Base-by-base conservation (phyloP, 2,888 invertebrate species). In the Cheilosia pagana region DNA sequence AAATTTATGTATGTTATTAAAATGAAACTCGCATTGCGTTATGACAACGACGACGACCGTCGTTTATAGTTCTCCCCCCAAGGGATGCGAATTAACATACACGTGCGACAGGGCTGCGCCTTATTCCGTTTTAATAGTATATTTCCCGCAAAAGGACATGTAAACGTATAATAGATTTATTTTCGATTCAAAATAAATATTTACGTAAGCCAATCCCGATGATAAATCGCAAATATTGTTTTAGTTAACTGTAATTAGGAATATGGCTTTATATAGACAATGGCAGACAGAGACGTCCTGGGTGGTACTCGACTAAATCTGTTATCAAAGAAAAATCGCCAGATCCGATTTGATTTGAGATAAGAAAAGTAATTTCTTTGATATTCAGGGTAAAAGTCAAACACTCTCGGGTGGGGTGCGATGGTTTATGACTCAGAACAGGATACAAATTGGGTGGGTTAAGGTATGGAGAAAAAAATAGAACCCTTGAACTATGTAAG, bases 1-100 rank as follows among this genome's bases (percentile, higher is more conserved):
- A 83, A 83, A 83, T 78, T 78, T 83, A 83, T 83, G 83, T 74
- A 83, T 78, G 78, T 63, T 63, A 74, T 83, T 83, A 83, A 83
- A 83, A 78, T 83, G 74, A 78, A 78, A 68, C 83, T 83, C 62
- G 59, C 83, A 78, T 83, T 83, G 71, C 72, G 41, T 16, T 67
- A 16, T 35, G 35, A 12, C 3, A 0, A 3, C 35, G 35, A 35
- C 50, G 68, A 65, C 71, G 76, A 45, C 55, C 50, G 63, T 55
- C 52, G 57, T 72, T 83, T 74, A 53, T 59, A 67, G 59, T 77
- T 67, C 35, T 35, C 12, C 35, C 53, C 71, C 43, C 55, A 28
- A 39, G 74, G 74, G 43, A 63, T 63, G 57, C 28, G 68, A 78
- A 83, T 83, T 83, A 70, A 74, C 83, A 83, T 78, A 78, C 83